Evolutionary conservation across 2,797 vertebrate species (phyloP).

Genomic region (Enteromius anoplus): DNA sequence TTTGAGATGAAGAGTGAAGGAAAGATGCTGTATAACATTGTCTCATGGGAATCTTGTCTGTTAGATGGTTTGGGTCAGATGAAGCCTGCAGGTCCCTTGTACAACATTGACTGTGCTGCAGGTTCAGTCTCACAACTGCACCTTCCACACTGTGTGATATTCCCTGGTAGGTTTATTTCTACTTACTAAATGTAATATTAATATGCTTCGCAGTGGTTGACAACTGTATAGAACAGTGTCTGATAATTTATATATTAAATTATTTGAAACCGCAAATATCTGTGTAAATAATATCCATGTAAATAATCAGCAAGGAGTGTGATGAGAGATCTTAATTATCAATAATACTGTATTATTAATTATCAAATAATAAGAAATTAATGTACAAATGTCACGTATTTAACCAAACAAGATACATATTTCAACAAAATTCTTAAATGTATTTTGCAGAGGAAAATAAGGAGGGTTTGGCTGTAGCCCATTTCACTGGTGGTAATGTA

Average conservation of each 20-base stretch:
- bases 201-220: not conserved
- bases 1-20: slow-evolving; percentile 53
- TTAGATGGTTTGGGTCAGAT: slow-evolving; percentile 45
- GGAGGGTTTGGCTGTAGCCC: slow-evolving; percentile 30
- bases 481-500: slow-evolving; percentile 36
- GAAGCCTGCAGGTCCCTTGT: slow-evolving; percentile 54
- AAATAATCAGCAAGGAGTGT: not conserved
- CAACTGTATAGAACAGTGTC: not conserved
- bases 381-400: not conserved
- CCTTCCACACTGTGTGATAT: slow-evolving; percentile 59
- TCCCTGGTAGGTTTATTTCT: slow-evolving; percentile 48
- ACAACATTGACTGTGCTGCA: slow-evolving; percentile 41
- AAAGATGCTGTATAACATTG: slow-evolving; percentile 53
- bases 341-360: too few species aligned
- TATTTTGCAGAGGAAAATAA: slow-evolving; percentile 22
- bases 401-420: not conserved
- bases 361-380: not conserved
- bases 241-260: not conserved
- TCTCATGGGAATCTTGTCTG: slow-evolving; percentile 56
- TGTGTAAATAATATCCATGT: not conserved
- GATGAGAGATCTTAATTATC: not conserved
- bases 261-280: not conserved
- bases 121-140: slow-evolving; percentile 42
- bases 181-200: not conserved
- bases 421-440: not conserved